Evolutionary conservation across 2,113 vertebrate genomes (phyloP), one percentile per base, ranked within the genome.

Genomic region (Brachyhypopomus gauderio): DNA sequence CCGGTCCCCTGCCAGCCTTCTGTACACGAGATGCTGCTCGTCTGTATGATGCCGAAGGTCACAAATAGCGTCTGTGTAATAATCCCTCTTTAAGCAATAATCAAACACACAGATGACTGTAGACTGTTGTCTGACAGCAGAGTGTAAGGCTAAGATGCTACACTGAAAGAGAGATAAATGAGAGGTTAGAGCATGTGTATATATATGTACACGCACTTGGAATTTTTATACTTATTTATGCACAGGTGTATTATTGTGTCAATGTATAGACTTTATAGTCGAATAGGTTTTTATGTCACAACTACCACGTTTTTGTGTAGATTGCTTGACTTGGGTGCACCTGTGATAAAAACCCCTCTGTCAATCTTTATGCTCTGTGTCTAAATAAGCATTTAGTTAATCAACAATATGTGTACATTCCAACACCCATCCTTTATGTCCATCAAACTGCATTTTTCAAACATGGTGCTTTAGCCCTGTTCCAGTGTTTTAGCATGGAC

Each of bases 381-480:
- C 20, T 22, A 34, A 41, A 14, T 70, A 22, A 70, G 66, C 36
- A 41, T 70, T 70, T 70, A 38, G 38, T 70, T 41, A 41, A 70
- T 70, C 66, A 71, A 59, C 52, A 71, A 52, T 45, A 12, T 23
- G 27, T 22, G n/a, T 25, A 66, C 41, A 52, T 23, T 55, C 45
- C 9, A 55, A 19, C 72, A 59, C 55, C 41, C 36, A 64, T 6
- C 38, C 69, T 38, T 72, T 67, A 63, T 63, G 36, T 72, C 56
- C 19, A 25, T 70, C 58, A 59, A 22, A 17, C 30, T 34, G 19
- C 62, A 64, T 30, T 66, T 66, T 34, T 66, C 63, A 66, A 34
- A 66, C 66, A 25, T 79, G n/a, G n/a, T n/a, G n/a, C n/a, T 79
- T 16, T 72, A n/a, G 22, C 55, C 23, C 38, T 30, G 2, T 60